A percentile compares a stretch with the other conserved stretches of the same genome.
Conservation (phyloP, 2,888 invertebrate species). For the Altica lythri region DNA sequence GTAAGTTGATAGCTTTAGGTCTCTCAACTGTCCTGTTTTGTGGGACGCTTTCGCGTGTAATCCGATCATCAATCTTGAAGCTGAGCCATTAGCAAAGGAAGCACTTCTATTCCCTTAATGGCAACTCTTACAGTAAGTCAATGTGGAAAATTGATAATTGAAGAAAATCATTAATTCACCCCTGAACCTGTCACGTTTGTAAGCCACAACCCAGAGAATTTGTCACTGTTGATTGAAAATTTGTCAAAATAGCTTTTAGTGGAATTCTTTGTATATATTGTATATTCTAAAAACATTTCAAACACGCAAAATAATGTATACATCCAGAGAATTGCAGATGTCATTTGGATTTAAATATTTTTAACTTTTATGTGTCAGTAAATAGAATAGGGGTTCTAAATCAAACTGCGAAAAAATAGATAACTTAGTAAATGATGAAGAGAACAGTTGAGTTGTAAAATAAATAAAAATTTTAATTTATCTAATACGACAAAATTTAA, state of each 20-base stretch:
- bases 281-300: too few relatives aligned
- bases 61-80: conserved; percentile 52
- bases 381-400: too few relatives aligned
- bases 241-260: conserved; percentile 12
- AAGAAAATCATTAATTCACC: conserved; percentile 46
- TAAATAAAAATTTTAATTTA: too few relatives aligned
- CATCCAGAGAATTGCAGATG: too few relatives aligned
- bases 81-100: conserved; percentile 50
- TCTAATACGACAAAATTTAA: too few relatives aligned
- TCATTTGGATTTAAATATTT: too few relatives aligned
- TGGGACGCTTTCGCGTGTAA: conserved; percentile 49
- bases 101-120: conserved; percentile 49
- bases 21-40: conserved; percentile 28
- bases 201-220: conserved; percentile 24
- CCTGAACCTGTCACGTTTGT: conserved; percentile 38
- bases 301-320: too few relatives aligned
- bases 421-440: too few relatives aligned
- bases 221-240: conserved; percentile 20
- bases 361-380: too few relatives aligned
- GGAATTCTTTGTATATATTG: too few relatives aligned
- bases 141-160: conserved; percentile 49
- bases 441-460: too few relatives aligned
- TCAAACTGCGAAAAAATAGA: too few relatives aligned
- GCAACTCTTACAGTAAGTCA: conserved; percentile 45
- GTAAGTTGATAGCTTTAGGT: conserved; percentile 33